Evolutionary conservation across 2,888 invertebrate species (phyloP).

Genomic region (Gandaritis pyraliata): DNA sequence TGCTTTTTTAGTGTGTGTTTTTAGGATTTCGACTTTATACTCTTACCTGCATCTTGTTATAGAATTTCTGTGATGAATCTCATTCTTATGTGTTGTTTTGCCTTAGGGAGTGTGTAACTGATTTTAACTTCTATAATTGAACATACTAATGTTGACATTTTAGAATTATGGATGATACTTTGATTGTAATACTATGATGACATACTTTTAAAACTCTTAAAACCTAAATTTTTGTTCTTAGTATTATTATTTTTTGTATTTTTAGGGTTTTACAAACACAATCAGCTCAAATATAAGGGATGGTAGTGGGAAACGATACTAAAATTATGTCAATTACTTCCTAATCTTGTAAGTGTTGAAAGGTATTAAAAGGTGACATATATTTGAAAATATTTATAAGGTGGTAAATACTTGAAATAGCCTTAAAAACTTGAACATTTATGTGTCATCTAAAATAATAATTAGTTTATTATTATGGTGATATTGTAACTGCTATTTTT

Average conservation of each 20-base stretch:
- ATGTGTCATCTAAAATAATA: conserved; percentile 35
- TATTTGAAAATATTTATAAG: conserved; percentile 22
- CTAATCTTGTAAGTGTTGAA: conserved; percentile 21
- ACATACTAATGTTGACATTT: conserved; percentile 23
- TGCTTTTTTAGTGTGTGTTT: conserved; percentile 39
- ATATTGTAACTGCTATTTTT: conserved; percentile 39
- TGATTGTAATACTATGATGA: neutral
- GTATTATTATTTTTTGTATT: conserved; percentile 3
- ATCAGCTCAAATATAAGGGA: neutral
- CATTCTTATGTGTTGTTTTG: conserved; percentile 27
- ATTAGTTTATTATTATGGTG: conserved; percentile 28
- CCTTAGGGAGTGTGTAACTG: conserved; percentile 13
- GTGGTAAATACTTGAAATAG: conserved; percentile 7
- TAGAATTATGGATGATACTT: conserved; percentile 5
- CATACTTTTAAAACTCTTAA: conserved; percentile 3
- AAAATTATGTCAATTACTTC: conserved; percentile 21
- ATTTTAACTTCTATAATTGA: conserved; percentile 14
- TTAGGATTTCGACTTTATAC: conserved; percentile 26
- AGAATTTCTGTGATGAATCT: conserved; percentile 43
- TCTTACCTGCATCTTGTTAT: conserved; percentile 23
- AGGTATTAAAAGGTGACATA: conserved; percentile 32
- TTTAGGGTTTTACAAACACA: conserved; percentile 1
- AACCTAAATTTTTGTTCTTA: conserved; percentile 4
- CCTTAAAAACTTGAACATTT: conserved; percentile 25
- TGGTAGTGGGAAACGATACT: conserved; percentile 1